Evolutionary conservation across 2,797 vertebrate genomes (phyloP).

Genomic region (Nyctalus aviator): DNA sequence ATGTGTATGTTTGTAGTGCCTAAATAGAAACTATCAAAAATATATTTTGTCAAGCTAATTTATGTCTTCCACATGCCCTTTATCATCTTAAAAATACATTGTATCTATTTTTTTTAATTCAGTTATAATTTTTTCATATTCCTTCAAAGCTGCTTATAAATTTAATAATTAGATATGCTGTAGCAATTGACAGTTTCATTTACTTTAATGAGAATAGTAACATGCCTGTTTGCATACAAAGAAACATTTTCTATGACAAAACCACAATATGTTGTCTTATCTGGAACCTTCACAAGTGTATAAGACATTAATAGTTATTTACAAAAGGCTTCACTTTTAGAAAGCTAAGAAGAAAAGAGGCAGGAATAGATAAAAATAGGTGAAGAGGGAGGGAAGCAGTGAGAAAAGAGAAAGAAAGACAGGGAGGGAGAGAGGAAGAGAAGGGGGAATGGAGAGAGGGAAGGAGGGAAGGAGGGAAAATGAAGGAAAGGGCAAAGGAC

Average conservation of each 20-base stretch:
- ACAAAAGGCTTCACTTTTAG: not conserved
- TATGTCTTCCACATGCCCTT: not conserved
- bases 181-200: constrained; percentile 76
- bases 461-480: not conserved
- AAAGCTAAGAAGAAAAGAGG: not conserved
- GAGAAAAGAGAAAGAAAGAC: too few relatives aligned
- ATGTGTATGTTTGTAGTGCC: not conserved
- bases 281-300: constrained; percentile 1
- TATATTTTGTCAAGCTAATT: not conserved
- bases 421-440: not conserved
- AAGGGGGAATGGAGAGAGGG: too few relatives aligned
- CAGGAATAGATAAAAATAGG: not conserved
- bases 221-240: constrained; percentile 77
- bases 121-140: constrained; percentile 60
- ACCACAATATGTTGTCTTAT: constrained; percentile 71
- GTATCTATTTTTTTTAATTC: constrained; percentile 52
- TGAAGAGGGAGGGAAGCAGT: too few relatives aligned
- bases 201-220: constrained; percentile 78
- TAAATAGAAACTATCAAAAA: constrained; percentile 17
- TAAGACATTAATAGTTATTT: constrained; percentile 20
- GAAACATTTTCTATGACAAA: constrained; percentile 76
- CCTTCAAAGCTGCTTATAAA: constrained; percentile 67
- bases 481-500: too few relatives aligned
- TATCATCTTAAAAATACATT: not conserved
- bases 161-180: constrained; percentile 78